These are phyloP conservation scores for Aegithalos caudatus DNA, from an alignment of 2,113 vertebrate species.

Conservation along the genomic window DNA sequence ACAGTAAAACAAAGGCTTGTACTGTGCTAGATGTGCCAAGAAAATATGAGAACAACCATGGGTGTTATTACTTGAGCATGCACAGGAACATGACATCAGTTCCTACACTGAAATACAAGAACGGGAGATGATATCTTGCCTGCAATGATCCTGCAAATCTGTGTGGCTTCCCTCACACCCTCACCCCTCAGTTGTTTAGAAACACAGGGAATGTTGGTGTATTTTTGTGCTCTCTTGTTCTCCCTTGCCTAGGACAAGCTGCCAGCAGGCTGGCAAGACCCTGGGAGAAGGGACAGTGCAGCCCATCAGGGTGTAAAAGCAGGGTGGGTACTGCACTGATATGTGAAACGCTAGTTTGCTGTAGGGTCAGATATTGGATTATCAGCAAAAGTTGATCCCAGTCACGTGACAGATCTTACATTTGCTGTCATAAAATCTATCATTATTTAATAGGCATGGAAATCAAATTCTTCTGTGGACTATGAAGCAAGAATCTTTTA, in stretches of 20 bases:
- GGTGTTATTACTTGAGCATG: accelerated
- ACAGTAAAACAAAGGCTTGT: accelerated
- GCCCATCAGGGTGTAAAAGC: background rate
- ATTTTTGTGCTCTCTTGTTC: background rate
- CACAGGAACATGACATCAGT: too few species aligned
- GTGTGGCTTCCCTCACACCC: background rate
- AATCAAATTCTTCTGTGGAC: conserved; percentile 50
- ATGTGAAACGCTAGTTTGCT: background rate
- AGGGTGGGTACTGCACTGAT: background rate
- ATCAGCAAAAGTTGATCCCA: conserved; percentile 37
- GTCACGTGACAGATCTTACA: conserved; percentile 36
- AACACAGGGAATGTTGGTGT: accelerated
- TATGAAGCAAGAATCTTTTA: conserved; percentile 21
- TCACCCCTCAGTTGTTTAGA: background rate
- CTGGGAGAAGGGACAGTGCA: background rate
- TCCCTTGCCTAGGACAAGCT: background rate
- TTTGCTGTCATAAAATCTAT: conserved; percentile 66
- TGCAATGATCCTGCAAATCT: background rate
- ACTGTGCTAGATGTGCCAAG: background rate
- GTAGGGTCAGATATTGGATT: conserved; percentile 27
- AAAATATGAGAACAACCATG: background rate
- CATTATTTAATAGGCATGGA: conserved; percentile 58
- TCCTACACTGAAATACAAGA: background rate
- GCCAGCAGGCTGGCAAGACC: background rate
- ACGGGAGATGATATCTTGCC: background rate